phyloP scores from a whole-genome alignment of 1,140 invertebrate genomes.

The Phymorhynchus buccinoides region DNA sequence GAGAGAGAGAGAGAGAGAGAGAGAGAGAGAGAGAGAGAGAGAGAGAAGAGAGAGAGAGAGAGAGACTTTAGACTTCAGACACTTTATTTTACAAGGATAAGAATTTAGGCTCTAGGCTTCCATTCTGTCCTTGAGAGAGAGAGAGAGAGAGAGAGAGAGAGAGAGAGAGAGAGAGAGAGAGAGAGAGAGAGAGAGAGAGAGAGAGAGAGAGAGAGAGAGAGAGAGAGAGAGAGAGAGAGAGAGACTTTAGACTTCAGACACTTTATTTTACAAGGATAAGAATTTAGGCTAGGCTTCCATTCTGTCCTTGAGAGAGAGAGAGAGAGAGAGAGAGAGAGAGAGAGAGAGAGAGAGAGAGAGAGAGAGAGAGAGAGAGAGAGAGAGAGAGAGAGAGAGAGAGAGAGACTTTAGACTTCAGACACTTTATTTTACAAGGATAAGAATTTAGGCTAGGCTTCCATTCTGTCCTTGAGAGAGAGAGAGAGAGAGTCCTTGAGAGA shows the following conservation, averaged over 20 bases:
- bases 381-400: background rate
- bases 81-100: too few relatives aligned
- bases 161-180: background rate
- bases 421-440: too few relatives aligned
- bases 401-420: too few relatives aligned
- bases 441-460: too few relatives aligned
- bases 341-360: constrained; percentile 10
- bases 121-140: too few relatives aligned
- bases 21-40: background rate
- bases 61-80: too few relatives aligned
- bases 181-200: background rate
- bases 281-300: too few relatives aligned
- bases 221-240: background rate
- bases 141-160: background rate
- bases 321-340: constrained; percentile 17
- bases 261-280: too few relatives aligned
- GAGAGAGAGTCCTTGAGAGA: background rate
- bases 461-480: too few relatives aligned
- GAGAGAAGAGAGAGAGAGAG: background rate
- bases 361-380: constrained; percentile 20
- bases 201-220: background rate
- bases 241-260: too few relatives aligned
- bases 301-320: background rate
- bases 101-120: too few relatives aligned
- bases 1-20: background rate